Percentiles rank a stretch among this genome's conserved stretches.
These are phyloP conservation scores for Siniperca chuatsi DNA, from an alignment of 2,113 vertebrate genomes.

Conservation along the genomic window DNA sequence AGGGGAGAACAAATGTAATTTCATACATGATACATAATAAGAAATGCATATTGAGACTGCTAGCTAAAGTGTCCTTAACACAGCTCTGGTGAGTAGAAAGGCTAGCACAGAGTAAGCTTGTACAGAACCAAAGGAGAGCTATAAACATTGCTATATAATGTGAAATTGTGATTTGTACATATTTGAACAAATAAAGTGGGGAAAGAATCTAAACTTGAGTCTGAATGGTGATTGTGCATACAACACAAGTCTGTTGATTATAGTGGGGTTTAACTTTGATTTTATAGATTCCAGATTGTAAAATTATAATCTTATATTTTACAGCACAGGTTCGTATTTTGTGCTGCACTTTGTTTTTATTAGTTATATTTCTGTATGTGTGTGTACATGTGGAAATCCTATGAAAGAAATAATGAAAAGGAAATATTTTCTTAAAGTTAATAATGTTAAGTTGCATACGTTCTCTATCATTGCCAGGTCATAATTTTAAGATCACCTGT, in stretches of 20 bases:
- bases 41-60: conserved; percentile 19
- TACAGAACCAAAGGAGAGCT: conserved; percentile 75
- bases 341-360: not conserved
- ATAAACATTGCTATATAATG: conserved; percentile 83
- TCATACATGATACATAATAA: conserved; percentile 19
- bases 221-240: conserved; percentile 7
- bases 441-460: not conserved
- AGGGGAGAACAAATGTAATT: conserved; percentile 20
- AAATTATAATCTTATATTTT: not conserved
- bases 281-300: conserved; percentile 6
- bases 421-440: not conserved
- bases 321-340: not conserved
- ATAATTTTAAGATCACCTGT: conserved; percentile 18
- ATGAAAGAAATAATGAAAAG: not conserved
- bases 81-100: conserved; percentile 76
- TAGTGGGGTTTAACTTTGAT: not conserved
- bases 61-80: conserved; percentile 78
- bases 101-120: conserved; percentile 64
- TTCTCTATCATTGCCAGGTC: not conserved
- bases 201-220: conserved; percentile 1
- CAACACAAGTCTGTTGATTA: not conserved
- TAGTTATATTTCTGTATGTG: not conserved
- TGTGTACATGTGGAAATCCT: not conserved
- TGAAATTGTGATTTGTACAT: conserved; percentile 78
- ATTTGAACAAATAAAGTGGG: conserved; percentile 71